Evolutionary conservation across 1,140 invertebrate genomes (phyloP).

Genomic region (Bombus haemorrhoidalis): DNA sequence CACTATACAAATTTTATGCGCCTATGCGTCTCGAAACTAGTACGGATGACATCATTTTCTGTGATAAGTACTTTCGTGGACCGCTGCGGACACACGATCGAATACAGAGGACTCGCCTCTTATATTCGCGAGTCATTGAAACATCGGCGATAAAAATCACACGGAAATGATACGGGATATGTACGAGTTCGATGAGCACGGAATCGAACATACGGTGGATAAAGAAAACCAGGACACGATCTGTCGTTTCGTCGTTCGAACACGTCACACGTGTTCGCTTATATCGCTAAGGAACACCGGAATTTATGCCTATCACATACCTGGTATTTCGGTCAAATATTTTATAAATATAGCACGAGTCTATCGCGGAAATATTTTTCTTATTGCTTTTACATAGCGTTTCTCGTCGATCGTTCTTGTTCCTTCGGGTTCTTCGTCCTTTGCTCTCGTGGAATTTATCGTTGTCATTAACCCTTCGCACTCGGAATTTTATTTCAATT

Average conservation of each 20-base stretch:
- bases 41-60: no score
- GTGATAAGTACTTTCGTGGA: no score
- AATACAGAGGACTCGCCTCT: no score
- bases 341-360: constrained; percentile 61
- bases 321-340: constrained; percentile 70
- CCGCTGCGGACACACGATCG: no score
- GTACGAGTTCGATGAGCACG: constrained; percentile 12
- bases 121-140: neutral
- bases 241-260: neutral
- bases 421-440: neutral
- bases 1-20: no score
- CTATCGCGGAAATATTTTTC: constrained; percentile 37
- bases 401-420: neutral
- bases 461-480: no score
- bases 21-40: no score
- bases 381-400: constrained; percentile 49
- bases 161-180: neutral
- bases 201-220: neutral
- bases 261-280: constrained; percentile 50
- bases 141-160: constrained; percentile 10
- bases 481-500: no score
- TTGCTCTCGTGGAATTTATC: no score
- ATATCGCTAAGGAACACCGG: constrained; percentile 41
- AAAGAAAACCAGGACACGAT: neutral
- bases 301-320: constrained; percentile 64